phyloP scores from a whole-genome alignment of 2,113 vertebrate species.

The Osmerus eperlanus region DNA sequence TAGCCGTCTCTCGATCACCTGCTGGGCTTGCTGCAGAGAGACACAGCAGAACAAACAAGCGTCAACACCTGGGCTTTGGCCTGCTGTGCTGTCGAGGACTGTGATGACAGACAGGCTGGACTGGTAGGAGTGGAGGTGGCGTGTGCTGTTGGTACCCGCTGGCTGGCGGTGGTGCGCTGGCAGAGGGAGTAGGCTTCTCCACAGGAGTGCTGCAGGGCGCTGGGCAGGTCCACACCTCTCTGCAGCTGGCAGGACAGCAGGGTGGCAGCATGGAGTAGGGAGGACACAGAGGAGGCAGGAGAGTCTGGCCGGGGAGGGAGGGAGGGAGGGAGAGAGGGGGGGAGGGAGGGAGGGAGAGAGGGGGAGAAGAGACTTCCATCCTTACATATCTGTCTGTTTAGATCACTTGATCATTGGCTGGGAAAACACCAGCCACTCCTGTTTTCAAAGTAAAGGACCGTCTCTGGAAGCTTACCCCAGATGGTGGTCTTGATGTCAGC shows the following conservation, averaged over 20 bases:
- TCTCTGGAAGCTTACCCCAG: conserved; percentile 74
- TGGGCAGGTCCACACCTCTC: conserved; percentile 81
- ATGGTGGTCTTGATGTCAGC: conserved; percentile 74
- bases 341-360: background rate
- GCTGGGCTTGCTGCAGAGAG: conserved; percentile 74
- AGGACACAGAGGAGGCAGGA: conserved; percentile 76
- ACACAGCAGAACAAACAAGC: background rate
- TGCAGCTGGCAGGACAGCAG: conserved; percentile 84
- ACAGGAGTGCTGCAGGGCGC: conserved; percentile 84
- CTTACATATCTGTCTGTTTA: no score
- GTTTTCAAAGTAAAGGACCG: background rate
- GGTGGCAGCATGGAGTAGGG: conserved; percentile 80
- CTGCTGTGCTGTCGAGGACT: no score
- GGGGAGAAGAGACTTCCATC: no score
- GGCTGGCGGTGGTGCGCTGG: conserved; percentile 77
- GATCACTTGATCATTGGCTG: background rate
- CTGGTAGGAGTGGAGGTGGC: background rate
- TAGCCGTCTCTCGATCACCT: conserved; percentile 78
- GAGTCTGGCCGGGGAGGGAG: conserved; percentile 72
- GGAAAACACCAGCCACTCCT: conserved; percentile 1
- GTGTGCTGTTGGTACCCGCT: conserved; percentile 72
- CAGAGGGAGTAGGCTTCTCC: conserved; percentile 79
- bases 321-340: background rate
- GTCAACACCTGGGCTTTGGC: background rate
- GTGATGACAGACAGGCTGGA: no score